Evolutionary conservation across 2,888 invertebrate species (phyloP), one percentile per base, ranked within the genome.

Genomic region (Quadroppia sp.): DNA sequence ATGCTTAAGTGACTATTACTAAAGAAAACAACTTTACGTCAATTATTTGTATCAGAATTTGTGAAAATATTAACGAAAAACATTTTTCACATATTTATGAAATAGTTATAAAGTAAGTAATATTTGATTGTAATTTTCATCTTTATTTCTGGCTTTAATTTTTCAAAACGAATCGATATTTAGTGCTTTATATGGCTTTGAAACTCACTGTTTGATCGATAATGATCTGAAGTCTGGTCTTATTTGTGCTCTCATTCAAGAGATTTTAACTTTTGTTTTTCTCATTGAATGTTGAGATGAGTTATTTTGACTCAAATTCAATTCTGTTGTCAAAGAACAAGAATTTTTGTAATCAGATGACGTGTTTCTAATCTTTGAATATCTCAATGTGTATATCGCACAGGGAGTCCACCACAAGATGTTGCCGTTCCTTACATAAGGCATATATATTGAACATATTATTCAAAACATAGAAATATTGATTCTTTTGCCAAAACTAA

Each of bases 261-360:
- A 30, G 23, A 64, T 64, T 64, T 64, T 36, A 64, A 64, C 64
- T 40, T 64, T 64, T 61, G 15, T 61, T 25, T 64, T 28, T 17
- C 28, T 30, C 36, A 36, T 36, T 36, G 4, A 7, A 36, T 36
- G 36, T 36, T 36, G 6, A 36, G 9, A 36, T 36, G 36, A 36
- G 36, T 36, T 36, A 36, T 36, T 36, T 36, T 36, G 36, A 36
- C 9, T 36, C 6, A 36, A 36, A 36, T 36, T 4, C 36, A 7
- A 36, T 36, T 36, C 36, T 7, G 9, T 36, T 36, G 6, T 36
- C 15, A 42, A 42, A 42, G 15, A 42, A 42, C 45, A 11, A 56
- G 13, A 25, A 59, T 28, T 3, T 30, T 11, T 59, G 28, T 59
- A 59, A 59, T 59, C 59, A 59, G 59, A 59, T 15, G 30, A 25